Percentiles rank a stretch among this genome's conserved stretches.
phyloP scores from a whole-genome alignment of 2,797 vertebrate species.

The Knipowitschia caucasica region DNA sequence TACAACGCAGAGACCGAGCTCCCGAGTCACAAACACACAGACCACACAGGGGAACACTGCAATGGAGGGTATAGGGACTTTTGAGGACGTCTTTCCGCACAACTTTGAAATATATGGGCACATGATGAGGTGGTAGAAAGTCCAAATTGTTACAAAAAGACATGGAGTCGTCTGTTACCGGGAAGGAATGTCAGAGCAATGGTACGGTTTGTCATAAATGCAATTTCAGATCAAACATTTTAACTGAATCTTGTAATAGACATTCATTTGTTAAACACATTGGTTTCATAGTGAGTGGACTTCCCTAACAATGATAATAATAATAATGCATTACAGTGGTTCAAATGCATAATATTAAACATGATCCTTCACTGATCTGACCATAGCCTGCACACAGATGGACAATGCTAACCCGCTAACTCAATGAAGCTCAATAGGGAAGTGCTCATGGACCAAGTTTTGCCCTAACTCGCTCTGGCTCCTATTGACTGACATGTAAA shows the following conservation, averaged over 20 bases:
- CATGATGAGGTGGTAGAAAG: constrained; percentile 18
- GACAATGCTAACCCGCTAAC: too few species aligned
- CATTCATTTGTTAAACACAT: constrained; percentile 1
- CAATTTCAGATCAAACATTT: neutral
- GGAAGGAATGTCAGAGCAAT: constrained; percentile 22
- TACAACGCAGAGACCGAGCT: constrained; percentile 29
- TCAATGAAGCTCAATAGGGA: too few species aligned
- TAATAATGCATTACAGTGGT: too few species aligned
- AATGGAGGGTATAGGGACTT: constrained; percentile 22
- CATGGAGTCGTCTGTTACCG: constrained; percentile 34
- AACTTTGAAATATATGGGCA: constrained; percentile 28
- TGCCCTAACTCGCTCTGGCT: too few species aligned
- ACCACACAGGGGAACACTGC: constrained; percentile 13
- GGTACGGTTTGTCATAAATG: constrained; percentile 8
- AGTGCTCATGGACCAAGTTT: too few species aligned
- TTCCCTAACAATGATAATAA: too few species aligned
- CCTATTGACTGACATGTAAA: too few species aligned
- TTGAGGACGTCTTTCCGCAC: constrained; percentile 32
- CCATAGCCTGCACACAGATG: too few species aligned
- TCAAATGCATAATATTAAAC: too few species aligned
- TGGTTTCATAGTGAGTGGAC: too few species aligned
- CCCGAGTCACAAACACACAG: constrained; percentile 16
- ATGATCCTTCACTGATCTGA: too few species aligned
- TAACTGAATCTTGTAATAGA: neutral
- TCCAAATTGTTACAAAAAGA: constrained; percentile 37